Evolutionary conservation across 2,113 vertebrate genomes (phyloP), one percentile per base, ranked within the genome.

Genomic region (Oplegnathus fasciatus): DNA sequence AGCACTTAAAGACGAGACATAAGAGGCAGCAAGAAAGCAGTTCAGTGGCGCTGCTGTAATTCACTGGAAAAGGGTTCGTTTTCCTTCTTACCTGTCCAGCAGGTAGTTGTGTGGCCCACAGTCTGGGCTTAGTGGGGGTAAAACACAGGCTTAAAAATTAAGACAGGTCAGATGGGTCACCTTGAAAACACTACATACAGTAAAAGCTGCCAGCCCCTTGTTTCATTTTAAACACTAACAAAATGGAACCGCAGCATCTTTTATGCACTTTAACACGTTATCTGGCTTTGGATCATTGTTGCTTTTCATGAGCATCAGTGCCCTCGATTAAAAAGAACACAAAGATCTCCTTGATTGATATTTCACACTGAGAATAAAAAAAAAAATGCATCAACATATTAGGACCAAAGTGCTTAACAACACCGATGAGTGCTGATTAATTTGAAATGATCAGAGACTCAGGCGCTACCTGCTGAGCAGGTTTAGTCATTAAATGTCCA

Each of bases 31-130:
- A 18, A 54, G 64, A 58, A 76, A 64, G 79, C 80, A 57, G 83
- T 60, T 81, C 67, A 32, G 69, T 60, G 70, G 42, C 9, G 24
- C 82, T 58, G 77, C 83, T 71, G 79, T 75, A 13, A 14, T 60
- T 79, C 74, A 61, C 30, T 32, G 54, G 30, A 32, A 66, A 46
- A 68, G 1, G 34, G 30, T 26, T 11, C 14, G 48, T 42, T 72
- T 84, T 34, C 42, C 26, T 46, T 86, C 32, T 77, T 83, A 92
- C 91, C 92, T 82, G 93, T 83, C 93, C 92, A 84, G 92, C 93
- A 92, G 93, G 92, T 84, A 87, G 84, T 1, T 34, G 62, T 76
- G 65, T 37, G 34, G 78, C 81, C 78, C 40, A 22, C 28, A 50
- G 18, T 2, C 1, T 40, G 74, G 60, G 11, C 26, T 52, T 17